Evolutionary conservation across 2,797 vertebrate genomes (phyloP).

Genomic region (Heterohyrax brucei): DNA sequence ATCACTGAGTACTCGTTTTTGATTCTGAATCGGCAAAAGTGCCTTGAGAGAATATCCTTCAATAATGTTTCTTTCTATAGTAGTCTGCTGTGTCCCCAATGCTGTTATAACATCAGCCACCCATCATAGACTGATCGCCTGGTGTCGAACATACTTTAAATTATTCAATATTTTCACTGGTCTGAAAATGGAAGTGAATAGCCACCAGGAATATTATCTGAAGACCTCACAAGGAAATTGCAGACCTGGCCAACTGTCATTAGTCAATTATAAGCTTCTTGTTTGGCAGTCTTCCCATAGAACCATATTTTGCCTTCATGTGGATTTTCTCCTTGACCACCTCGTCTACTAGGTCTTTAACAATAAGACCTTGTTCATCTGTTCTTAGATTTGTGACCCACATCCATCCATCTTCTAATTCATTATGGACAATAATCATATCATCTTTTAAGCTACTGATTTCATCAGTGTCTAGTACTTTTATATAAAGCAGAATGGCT

Average conservation of each 20-base stretch:
- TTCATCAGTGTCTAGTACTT: too few species aligned
- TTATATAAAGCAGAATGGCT: too few species aligned
- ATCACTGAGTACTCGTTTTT: conserved; percentile 97
- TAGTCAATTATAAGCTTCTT: too few species aligned
- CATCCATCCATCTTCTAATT: conserved; percentile 99
- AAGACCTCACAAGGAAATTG: conserved; percentile 98
- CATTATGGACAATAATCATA: conserved; percentile 99
- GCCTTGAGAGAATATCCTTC: conserved; percentile 99
- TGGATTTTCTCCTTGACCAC: too few species aligned
- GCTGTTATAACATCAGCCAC: conserved; percentile 98
- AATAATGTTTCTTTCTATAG: conserved; percentile 99
- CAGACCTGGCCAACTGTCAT: conserved; percentile 96
- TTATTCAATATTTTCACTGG: conserved; percentile 99
- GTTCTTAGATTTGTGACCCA: conserved; percentile 99
- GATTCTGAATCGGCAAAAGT: conserved; percentile 98
- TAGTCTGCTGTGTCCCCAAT: conserved; percentile 99
- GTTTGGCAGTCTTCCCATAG: too few species aligned
- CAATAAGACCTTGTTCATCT: conserved; percentile 99
- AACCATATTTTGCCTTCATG: too few species aligned
- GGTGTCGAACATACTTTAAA: conserved; percentile 99
- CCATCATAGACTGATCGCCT: conserved; percentile 99
- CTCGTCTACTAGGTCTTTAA: conserved; percentile 94
- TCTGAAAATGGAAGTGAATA: conserved; percentile 99
- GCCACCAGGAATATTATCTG: conserved; percentile 99
- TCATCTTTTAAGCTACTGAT: conserved; percentile 95